Evolutionary conservation across 2,113 vertebrate species (phyloP).

Genomic region (Dendropsophus ebraccatus): DNA sequence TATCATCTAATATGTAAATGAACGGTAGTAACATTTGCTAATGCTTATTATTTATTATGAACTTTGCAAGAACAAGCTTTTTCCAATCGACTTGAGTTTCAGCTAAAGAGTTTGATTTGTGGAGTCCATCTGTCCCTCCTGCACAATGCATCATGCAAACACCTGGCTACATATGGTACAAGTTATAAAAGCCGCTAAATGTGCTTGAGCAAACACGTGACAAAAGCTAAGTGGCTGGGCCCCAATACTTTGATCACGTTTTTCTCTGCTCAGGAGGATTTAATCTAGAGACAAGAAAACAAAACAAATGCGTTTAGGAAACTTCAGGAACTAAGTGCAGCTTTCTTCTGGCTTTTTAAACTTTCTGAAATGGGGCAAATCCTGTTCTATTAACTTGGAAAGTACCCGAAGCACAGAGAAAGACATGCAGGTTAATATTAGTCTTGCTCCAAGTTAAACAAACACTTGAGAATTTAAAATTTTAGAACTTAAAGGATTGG

Average conservation of each 20-base stretch:
- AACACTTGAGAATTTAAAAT: not conserved
- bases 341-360: slow-evolving; percentile 5
- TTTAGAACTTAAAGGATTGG: not conserved
- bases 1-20: not conserved
- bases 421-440: not conserved
- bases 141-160: slow-evolving; percentile 51
- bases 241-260: slow-evolving; percentile 43
- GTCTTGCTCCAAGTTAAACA: not conserved
- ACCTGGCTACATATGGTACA: slow-evolving; percentile 55
- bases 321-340: slow-evolving; percentile 4
- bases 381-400: not conserved
- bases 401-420: not conserved
- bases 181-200: slow-evolving; percentile 40
- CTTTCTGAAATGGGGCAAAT: not conserved
- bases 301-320: slow-evolving; percentile 45
- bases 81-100: slow-evolving; percentile 22
- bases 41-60: slow-evolving; percentile 17
- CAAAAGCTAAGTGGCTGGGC: slow-evolving; percentile 47
- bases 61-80: not conserved
- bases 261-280: slow-evolving; percentile 36
- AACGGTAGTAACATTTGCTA: not conserved
- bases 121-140: slow-evolving; percentile 29
- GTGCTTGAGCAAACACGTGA: slow-evolving; percentile 30
- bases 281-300: slow-evolving; percentile 23
- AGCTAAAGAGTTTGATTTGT: slow-evolving; percentile 45